These are phyloP conservation scores for Tetramorium bicarinatum DNA, from an alignment of 2,888 invertebrate genomes.

Conservation along the genomic window DNA sequence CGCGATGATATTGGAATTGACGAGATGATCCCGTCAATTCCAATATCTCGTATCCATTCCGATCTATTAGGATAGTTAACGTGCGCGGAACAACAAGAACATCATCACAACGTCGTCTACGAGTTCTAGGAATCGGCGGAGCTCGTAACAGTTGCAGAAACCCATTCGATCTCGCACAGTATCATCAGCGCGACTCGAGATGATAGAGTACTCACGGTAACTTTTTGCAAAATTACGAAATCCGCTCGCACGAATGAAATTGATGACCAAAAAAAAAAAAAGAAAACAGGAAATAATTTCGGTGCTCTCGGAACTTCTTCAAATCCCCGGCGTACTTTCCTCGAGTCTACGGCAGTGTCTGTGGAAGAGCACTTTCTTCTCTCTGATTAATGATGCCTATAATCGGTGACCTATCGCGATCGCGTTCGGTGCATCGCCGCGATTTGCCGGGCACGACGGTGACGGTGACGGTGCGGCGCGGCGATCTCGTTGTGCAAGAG, in stretches of 20 bases:
- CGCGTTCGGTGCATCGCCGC: not conserved
- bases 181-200: not conserved
- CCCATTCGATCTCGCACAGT: not conserved
- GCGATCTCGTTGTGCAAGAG: conserved; percentile 71
- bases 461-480: conserved; percentile 41
- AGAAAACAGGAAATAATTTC: not conserved
- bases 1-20: conserved; percentile 50
- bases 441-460: not conserved
- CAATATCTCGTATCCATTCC: conserved; percentile 47
- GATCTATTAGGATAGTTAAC: conserved; percentile 56
- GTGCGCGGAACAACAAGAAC: conserved; percentile 8
- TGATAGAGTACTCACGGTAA: not conserved
- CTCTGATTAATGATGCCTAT: not conserved
- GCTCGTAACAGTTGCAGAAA: not conserved
- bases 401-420: not conserved
- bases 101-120: conserved; percentile 1
- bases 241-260: not conserved
- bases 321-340: not conserved
- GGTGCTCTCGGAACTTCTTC: not conserved
- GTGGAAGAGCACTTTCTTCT: not conserved
- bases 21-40: conserved; percentile 31
- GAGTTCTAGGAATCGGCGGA: conserved; percentile 37
- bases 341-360: not conserved
- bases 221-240: conserved; percentile 11
- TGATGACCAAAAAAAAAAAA: not conserved